Base-by-base conservation (phyloP, 2,113 vertebrate species). In the Athene cunicularia region DNA sequence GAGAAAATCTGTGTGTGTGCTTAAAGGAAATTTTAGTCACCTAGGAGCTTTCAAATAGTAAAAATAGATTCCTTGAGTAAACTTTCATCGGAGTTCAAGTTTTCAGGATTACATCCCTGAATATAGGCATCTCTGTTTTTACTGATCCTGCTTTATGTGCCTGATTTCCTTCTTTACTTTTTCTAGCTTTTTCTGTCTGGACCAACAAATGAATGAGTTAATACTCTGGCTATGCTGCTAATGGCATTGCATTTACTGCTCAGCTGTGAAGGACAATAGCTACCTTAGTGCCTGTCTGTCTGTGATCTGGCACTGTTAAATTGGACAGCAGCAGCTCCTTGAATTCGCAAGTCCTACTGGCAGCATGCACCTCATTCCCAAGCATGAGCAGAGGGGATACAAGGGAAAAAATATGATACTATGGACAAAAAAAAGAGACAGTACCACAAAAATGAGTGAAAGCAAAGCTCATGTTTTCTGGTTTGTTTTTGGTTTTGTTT, bases 271-370 rank as follows among this genome's bases (percentile, higher is more conserved):
- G 86, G 56, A 90, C 71, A 88, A 86, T 55, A 82, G 50, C 55
- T 80, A 77, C 68, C 37, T 86, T 73, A 52, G 49, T 5, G 1
- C 75, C 77, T 82, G 84, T 10, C 49, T 95, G 70, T 3, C 87
- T 95, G 59, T 90, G 75, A 83, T 97, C 73, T 91, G 72, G 70
- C 82, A 92, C 70, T 43, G 26, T 88, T 86, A 96, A 97, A 94
- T 41, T 96, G 77, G 81, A 80, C 80, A 91, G 83, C 71, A 77
- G 58, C 66, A 60, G 55, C 80, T 86, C 55, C 88, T 92, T 68
- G 39, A 93, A 83, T 82, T 96, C 95, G 66, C 58, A 71, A 88
- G 43, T 73, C n/a, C 70, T 74, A 30, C 73, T 80, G 87, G 56
- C 83, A 96, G 47, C 50, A 53, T 0, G 0, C 56, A 86, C 37